Conservation (phyloP, 2,113 vertebrate genomes). For the Spilogale gracilis region DNA sequence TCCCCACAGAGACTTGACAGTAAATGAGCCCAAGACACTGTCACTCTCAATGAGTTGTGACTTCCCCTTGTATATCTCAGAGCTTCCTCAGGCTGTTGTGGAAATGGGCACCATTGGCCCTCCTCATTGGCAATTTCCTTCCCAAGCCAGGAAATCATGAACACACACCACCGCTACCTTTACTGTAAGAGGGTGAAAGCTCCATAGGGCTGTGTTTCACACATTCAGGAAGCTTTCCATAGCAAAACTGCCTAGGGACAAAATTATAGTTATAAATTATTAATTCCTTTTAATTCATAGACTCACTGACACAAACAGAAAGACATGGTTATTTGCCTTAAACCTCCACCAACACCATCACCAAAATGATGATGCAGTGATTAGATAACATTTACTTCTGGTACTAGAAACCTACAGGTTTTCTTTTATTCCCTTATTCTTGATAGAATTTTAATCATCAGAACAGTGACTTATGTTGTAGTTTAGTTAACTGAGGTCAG, state of each 20-base stretch:
- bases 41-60: not conserved
- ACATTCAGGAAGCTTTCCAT: not conserved
- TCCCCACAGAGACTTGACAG: not conserved
- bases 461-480: not conserved
- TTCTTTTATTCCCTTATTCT: not conserved
- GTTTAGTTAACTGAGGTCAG: not conserved
- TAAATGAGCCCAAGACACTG: not conserved
- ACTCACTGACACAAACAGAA: not conserved
- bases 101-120: not conserved
- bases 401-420: not conserved
- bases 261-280: not conserved
- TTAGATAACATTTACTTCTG: not conserved
- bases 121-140: not conserved
- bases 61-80: not conserved
- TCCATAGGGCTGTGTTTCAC: not conserved
- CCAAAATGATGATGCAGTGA: not conserved
- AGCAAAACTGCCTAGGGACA: not conserved
- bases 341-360: not conserved
- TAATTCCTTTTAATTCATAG: not conserved
- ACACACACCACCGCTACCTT: not conserved
- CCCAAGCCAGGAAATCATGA: not conserved
- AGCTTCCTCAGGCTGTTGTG: not conserved
- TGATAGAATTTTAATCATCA: not conserved
- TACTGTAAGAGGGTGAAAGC: not conserved
- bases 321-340: not conserved